phyloP scores from a whole-genome alignment of 2,888 invertebrate genomes.

The Autographa gamma region DNA sequence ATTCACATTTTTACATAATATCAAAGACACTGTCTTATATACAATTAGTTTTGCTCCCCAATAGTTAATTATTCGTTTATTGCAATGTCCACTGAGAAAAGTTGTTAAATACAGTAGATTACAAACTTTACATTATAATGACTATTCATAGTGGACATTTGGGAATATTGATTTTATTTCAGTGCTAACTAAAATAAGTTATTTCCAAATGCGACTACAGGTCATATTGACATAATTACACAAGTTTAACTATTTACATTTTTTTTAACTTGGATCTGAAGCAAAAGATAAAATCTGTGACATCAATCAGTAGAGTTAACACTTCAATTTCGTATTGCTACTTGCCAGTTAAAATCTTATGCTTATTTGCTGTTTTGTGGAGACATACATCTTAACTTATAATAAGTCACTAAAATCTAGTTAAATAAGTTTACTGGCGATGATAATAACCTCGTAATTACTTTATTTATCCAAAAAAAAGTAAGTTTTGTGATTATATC shows the following conservation, averaged over 20 bases:
- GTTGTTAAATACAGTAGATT: constrained; percentile 68
- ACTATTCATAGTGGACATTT: constrained; percentile 73
- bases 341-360: constrained; percentile 61
- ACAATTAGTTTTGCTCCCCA: constrained; percentile 85
- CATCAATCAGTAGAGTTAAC: neutral
- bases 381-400: constrained; percentile 61
- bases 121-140: constrained; percentile 67
- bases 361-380: constrained; percentile 49
- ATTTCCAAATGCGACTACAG: constrained; percentile 70
- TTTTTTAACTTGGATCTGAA: constrained; percentile 56
- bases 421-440: constrained; percentile 37
- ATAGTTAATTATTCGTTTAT: constrained; percentile 75
- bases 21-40: constrained; percentile 60
- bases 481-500: constrained; percentile 26
- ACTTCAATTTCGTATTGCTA: constrained; percentile 11
- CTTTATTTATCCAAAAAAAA: constrained; percentile 21
- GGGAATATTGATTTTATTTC: constrained; percentile 58
- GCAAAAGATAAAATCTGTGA: constrained; percentile 66
- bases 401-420: constrained; percentile 54
- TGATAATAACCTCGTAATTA: constrained; percentile 17
- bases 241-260: constrained; percentile 64
- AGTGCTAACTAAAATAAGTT: constrained; percentile 63
- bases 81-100: constrained; percentile 69
- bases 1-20: constrained; percentile 68
- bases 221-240: constrained; percentile 50